Conservation (phyloP, 2,797 vertebrate genomes). For the Gadopsis bispinosus region DNA sequence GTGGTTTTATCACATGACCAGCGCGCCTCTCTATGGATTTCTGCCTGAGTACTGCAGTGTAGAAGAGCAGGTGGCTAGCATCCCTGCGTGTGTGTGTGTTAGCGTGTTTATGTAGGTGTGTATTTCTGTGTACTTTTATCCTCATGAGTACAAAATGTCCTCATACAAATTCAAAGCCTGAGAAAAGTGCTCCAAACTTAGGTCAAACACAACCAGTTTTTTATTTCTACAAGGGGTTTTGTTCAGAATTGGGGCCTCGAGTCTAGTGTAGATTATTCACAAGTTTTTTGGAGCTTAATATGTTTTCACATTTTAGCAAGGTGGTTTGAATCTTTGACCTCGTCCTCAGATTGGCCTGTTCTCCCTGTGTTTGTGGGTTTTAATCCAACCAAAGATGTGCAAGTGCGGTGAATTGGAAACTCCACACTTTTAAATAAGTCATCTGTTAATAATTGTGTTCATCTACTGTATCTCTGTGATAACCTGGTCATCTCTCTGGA, state of each 20-base stretch:
- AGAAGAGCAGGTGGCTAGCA: constrained; percentile 74
- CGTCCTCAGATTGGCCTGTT: neutral
- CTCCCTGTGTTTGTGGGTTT: neutral
- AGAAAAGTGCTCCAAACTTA: constrained; percentile 23
- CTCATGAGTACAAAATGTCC: constrained; percentile 50
- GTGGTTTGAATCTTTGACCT: neutral
- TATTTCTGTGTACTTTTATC: constrained; percentile 40
- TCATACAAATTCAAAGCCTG: constrained; percentile 45
- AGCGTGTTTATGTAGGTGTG: constrained; percentile 27
- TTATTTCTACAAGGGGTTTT: neutral
- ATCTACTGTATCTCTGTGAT: constrained; percentile 5
- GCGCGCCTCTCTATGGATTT: constrained; percentile 61
- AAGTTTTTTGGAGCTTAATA: neutral
- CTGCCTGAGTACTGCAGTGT: constrained; percentile 54
- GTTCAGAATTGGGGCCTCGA: neutral
- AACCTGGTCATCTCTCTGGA: neutral
- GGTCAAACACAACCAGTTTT: constrained; percentile 19
- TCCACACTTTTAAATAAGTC: neutral
- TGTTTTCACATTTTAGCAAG: neutral
- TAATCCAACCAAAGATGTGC: neutral
- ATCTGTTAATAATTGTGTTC: neutral
- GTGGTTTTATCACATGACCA: constrained; percentile 76
- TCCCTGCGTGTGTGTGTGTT: neutral
- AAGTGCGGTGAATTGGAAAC: neutral
- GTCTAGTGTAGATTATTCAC: constrained; percentile 1